Evolutionary conservation across 2,888 invertebrate genomes (phyloP), one percentile per base, ranked within the genome.

Genomic region (Drosophila demipolita): DNA sequence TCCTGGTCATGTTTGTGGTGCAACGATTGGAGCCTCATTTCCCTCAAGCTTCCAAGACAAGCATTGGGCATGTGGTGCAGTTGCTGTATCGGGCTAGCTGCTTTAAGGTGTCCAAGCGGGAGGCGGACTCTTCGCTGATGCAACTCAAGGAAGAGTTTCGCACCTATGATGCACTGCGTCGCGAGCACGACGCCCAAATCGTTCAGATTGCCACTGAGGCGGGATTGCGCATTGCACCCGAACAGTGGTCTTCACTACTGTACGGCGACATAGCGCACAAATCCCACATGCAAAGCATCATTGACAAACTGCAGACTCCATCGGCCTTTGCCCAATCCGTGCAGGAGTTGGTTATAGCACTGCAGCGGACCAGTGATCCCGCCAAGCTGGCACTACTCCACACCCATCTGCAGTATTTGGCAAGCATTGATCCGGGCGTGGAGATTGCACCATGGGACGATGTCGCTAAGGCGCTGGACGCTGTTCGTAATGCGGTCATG

Each of bases 11-110:
- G 97, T 99, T 99, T 94, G 99, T 99, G 53, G 99, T 99, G 73
- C 99, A 99, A 94, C 95, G 98, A 90, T 94, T 99, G 82, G 97
- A 98, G 93, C 98, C 99, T 53, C 98, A 98, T 93, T 98, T 97
- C 93, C 97, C 98, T 1, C 98, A 98, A 94, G 99, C 99, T 67
- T 99, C 99, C 26, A 99, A 99, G 94, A 99, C 99, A 36, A 98
- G 98, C 92, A 99, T 99, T 92, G 99, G 99, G 15, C 99, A 99
- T 94, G 99, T 99, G 52, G 99, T 99, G 64, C 99, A 99, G 93
- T 95, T 99, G 60, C 94, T 99, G 33, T 99, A 99, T 93, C 95
- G 99, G 85, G 99, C 99, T 57, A 99, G 99, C 74, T 99, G 99
- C 94, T 99, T 99, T 94, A 99, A 98, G 95, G 99, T 99, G 42